These are phyloP conservation scores for Aspidapion aeneum DNA, from an alignment of 2,888 invertebrate genomes.

Conservation along the genomic window DNA sequence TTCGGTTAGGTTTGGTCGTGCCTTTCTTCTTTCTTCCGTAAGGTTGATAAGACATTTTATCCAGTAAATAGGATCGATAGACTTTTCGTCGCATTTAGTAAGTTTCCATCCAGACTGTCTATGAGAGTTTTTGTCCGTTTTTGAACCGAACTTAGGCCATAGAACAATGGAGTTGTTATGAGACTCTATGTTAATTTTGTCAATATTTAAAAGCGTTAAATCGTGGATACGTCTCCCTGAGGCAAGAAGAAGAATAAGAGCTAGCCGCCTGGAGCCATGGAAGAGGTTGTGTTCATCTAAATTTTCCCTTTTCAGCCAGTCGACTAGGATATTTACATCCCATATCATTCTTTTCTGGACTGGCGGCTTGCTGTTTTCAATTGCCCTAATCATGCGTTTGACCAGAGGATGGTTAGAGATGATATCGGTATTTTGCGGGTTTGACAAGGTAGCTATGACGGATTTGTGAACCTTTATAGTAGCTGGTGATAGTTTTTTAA, in stretches of 20 bases:
- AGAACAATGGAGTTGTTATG: slow-evolving; percentile 19
- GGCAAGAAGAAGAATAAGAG: slow-evolving; percentile 18
- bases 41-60: slow-evolving; percentile 10
- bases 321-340: too few species aligned
- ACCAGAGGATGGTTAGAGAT: slow-evolving; percentile 13
- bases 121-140: too few species aligned
- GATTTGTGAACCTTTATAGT: slow-evolving; percentile 18
- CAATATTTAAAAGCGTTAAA: slow-evolving; percentile 17
- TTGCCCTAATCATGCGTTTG: slow-evolving; percentile 23
- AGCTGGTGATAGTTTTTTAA: slow-evolving; percentile 7
- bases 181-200: slow-evolving; percentile 7
- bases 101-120: slow-evolving; percentile 23
- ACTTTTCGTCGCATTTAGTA: background rate
- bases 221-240: slow-evolving; percentile 26
- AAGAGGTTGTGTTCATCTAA: slow-evolving; percentile 5
- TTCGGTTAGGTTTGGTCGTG: background rate
- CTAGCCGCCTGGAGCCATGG: slow-evolving; percentile 18
- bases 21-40: slow-evolving; percentile 10
- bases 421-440: slow-evolving; percentile 3
- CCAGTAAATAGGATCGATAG: slow-evolving; percentile 20
- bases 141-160: too few species aligned
- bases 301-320: slow-evolving; percentile 7
- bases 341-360: too few species aligned
- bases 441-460: slow-evolving; percentile 13
- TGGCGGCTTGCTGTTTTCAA: too few species aligned